phyloP scores from a whole-genome alignment of 2,888 invertebrate species.

The Hirtodrosophila cameraria region DNA sequence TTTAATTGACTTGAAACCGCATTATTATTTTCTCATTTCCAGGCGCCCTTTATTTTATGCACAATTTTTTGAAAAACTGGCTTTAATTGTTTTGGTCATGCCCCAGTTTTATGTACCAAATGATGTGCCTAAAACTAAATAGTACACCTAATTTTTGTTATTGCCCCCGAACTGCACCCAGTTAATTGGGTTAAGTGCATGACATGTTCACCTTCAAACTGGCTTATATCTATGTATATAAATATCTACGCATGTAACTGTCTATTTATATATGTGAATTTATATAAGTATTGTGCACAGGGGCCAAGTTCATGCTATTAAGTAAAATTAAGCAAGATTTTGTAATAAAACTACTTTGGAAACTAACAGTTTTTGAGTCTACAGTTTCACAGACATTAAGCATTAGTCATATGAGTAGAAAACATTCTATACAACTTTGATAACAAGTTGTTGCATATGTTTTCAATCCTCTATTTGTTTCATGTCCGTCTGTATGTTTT shows the following conservation, averaged over 20 bases:
- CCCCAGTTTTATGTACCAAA: conserved; percentile 50
- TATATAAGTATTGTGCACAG: conserved; percentile 9
- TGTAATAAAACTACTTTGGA: not conserved
- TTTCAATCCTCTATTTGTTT: too few relatives aligned
- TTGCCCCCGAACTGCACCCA: conserved; percentile 30
- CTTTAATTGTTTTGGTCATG: conserved; percentile 52
- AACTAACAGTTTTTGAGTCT: conserved; percentile 14
- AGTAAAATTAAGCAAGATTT: conserved; percentile 47
- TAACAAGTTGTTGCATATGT: too few relatives aligned
- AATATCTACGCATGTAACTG: conserved; percentile 7
- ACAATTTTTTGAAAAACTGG: conserved; percentile 31
- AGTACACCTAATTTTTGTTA: conserved; percentile 32
- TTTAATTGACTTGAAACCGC: conserved; percentile 14
- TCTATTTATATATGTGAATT: conserved; percentile 6
- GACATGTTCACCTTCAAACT: conserved; percentile 43
- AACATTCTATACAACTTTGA: too few relatives aligned
- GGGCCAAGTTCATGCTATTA: conserved; percentile 33
- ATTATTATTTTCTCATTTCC: conserved; percentile 18
- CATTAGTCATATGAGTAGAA: too few relatives aligned
- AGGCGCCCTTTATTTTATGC: conserved; percentile 23
- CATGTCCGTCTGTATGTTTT: too few relatives aligned
- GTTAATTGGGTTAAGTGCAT: conserved; percentile 52
- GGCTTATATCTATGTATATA: conserved; percentile 5
- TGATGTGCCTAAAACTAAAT: conserved; percentile 29
- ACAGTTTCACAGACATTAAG: not conserved